Evolutionary conservation across 1,140 invertebrate genomes (phyloP), one percentile per base, ranked within the genome.

Genomic region (Temnothorax curvispinosus): DNA sequence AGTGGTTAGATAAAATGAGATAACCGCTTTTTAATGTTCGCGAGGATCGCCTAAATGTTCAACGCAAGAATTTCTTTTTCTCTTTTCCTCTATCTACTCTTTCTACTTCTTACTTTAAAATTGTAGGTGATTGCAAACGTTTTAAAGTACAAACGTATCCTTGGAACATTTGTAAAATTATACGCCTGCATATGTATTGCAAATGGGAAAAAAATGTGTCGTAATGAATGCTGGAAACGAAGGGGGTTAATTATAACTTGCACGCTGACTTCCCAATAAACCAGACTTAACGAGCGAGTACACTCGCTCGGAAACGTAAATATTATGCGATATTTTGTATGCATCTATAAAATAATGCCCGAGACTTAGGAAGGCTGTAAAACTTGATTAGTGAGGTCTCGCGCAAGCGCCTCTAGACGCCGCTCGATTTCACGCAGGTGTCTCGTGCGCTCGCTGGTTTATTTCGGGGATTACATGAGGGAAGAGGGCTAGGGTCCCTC

Each of bases 371-470:
- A 75, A 62, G 27, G 13, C 60, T 41, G 8, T 84, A 84, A 74
- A 75, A 75, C 21, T 84, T 75, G 80, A 84, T 75, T 58, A 84
- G 54, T 60, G 54, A 50, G 50, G 21, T 47, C 13, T 82, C 27
- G 69, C 80, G 67, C 44, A 75, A 60, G 41, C 50, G 78, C n/a
- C 44, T 60, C 13, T 47, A 75, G 54, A 74, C 38, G 52, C 67
- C 52, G 52, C 21, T 77, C 89, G 71, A 90, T 90, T 90, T 90
- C 81, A 90, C 58, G 87, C 89, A 90, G 89, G 82, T 90, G 89
- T 88, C 89, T 85, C 67, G 44, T 32, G 52, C 56, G 27, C 50
- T 64, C 65, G 76, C 76, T 76, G 41, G 71, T 85, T 84, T 88
- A 90, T 90, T 90, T 90, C 74, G 81, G 65, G 86, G 71, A 85